These are phyloP conservation scores for Stratiomys singularior DNA, from an alignment of 2,888 invertebrate species.

Conservation along the genomic window DNA sequence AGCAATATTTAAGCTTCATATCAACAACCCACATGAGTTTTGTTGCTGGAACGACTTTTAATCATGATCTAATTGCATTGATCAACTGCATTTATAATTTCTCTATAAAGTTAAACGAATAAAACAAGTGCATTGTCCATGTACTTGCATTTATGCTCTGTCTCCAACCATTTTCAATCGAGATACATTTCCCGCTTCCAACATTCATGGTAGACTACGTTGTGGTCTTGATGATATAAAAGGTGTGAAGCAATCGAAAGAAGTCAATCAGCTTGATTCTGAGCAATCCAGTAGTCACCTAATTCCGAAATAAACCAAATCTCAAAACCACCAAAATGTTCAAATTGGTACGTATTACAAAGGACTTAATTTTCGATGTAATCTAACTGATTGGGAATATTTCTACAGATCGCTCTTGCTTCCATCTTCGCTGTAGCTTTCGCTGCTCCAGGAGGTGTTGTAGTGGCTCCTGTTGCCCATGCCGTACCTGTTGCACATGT, in stretches of 20 bases:
- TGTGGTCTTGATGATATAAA: conserved; percentile 47
- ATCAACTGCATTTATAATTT: neutral
- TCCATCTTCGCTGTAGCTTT: conserved; percentile 58
- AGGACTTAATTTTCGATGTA: neutral
- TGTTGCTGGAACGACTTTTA: too few relatives aligned
- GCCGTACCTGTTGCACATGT: conserved; percentile 41
- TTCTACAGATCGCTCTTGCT: conserved; percentile 60
- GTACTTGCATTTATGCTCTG: neutral
- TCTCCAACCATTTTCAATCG: neutral
- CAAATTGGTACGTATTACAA: conserved; percentile 61
- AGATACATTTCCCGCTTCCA: conserved; percentile 31
- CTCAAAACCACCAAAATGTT: conserved; percentile 62
- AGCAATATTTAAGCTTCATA: too few relatives aligned
- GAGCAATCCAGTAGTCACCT: too few relatives aligned
- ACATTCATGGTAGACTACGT: neutral
- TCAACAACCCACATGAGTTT: too few relatives aligned
- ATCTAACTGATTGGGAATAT: neutral
- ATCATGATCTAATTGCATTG: neutral
- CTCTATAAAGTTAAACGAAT: neutral
- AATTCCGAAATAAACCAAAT: neutral
- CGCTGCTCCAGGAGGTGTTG: conserved; percentile 61
- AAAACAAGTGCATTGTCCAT: neutral
- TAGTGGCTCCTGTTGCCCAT: conserved; percentile 51
- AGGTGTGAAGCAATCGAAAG: conserved; percentile 45
- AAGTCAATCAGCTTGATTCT: conserved; percentile 54